phyloP scores from a whole-genome alignment of 2,113 vertebrate genomes.

The Centrocercus urophasianus region DNA sequence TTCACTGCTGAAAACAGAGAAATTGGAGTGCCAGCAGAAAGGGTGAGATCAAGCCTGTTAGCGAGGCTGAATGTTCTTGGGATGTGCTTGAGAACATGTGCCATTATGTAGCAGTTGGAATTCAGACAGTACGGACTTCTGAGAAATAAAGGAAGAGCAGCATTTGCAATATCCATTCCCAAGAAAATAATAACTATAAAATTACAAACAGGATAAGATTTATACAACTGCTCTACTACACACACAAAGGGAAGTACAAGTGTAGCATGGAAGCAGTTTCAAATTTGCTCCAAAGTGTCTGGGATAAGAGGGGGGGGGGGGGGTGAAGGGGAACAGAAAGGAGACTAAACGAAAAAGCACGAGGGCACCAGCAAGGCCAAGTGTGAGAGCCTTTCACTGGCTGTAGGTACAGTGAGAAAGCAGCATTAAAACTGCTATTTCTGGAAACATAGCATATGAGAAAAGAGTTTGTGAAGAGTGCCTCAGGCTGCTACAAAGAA shows the following conservation, averaged over 20 bases:
- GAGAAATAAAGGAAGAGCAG: not conserved
- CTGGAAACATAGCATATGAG: not conserved
- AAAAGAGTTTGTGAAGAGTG: not conserved
- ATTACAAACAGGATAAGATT: not conserved
- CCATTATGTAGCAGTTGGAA: not conserved
- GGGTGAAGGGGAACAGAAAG: not conserved
- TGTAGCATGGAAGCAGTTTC: accelerated
- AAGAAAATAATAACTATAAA: not conserved
- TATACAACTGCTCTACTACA: not conserved
- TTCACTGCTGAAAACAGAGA: not conserved
- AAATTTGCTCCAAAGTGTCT: not conserved
- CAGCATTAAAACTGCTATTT: not conserved
- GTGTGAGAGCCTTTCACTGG: not conserved
- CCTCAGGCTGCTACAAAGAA: not conserved
- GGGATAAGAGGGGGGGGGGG: accelerated
- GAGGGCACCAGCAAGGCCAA: not conserved
- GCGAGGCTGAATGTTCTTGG: not conserved
- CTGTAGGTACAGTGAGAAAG: not conserved
- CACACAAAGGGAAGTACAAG: not conserved
- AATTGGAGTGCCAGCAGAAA: not conserved
- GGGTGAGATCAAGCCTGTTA: not conserved
- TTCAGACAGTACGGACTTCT: not conserved
- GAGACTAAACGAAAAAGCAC: not conserved
- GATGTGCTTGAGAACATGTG: not conserved
- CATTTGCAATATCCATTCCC: not conserved